Conservation (phyloP, 2,113 vertebrate species). For the Bos javanicus region DNA sequence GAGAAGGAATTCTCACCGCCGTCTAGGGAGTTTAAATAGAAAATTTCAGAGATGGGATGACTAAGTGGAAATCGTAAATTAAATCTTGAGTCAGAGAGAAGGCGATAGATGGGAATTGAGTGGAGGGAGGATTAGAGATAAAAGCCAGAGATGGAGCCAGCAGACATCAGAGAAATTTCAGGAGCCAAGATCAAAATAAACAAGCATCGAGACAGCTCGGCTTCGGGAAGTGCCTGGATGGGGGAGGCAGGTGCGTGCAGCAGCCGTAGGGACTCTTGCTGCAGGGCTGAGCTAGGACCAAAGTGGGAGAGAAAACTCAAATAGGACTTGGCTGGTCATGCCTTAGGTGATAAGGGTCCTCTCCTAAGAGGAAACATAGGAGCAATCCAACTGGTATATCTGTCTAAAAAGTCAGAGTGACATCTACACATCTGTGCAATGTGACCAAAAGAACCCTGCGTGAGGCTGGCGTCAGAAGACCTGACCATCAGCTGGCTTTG, state of each 20-base stretch:
- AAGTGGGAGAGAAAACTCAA: background rate
- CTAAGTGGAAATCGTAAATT: background rate
- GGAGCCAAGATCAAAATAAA: background rate
- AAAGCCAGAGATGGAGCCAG: background rate
- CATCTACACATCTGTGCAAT: background rate
- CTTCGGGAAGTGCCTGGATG: background rate
- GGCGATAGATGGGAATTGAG: background rate
- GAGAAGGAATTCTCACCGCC: rapidly evolving
- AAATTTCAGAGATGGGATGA: background rate
- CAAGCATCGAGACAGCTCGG: background rate
- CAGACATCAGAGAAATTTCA: background rate
- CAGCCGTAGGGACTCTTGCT: rapidly evolving
- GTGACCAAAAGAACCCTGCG: rapidly evolving
- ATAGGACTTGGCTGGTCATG: background rate
- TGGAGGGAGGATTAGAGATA: background rate
- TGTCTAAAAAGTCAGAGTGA: background rate
- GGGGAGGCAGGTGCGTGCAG: background rate
- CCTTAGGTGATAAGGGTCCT: background rate
- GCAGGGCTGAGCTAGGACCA: background rate
- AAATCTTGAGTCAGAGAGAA: background rate
- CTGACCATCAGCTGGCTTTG: rapidly evolving
- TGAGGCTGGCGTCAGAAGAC: rapidly evolving
- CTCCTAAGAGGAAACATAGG: background rate
- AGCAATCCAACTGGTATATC: background rate
- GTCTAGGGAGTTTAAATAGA: background rate